Percentiles rank a stretch among this genome's conserved stretches.
Evolutionary conservation across 2,113 vertebrate genomes (phyloP).

Genomic region (Bos taurus): DNA sequence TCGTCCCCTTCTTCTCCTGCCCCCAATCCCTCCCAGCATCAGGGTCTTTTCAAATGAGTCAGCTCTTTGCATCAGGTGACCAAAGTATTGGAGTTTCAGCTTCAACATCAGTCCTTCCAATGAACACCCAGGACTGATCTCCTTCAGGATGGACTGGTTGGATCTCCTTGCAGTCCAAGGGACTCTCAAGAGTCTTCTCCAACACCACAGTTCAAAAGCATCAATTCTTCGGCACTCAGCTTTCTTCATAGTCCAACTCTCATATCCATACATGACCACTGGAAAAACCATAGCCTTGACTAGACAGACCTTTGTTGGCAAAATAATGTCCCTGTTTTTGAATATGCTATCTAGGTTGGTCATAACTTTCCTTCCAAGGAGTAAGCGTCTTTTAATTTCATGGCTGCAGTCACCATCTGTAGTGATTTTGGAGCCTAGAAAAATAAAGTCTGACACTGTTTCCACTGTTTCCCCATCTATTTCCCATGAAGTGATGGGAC

Average conservation of each 20-base stretch:
- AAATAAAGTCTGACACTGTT: neutral
- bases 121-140: neutral
- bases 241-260: neutral
- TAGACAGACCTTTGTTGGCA: rapidly evolving
- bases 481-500: neutral
- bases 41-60: neutral
- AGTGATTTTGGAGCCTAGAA: neutral
- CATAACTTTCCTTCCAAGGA: neutral
- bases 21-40: neutral
- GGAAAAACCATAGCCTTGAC: neutral
- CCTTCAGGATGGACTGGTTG: neutral
- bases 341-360: neutral
- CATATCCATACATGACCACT: neutral
- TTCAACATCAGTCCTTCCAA: neutral
- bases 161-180: neutral
- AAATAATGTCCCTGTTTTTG: neutral
- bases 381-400: neutral
- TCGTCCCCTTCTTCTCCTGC: neutral
- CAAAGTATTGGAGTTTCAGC: neutral
- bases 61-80: neutral
- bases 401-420: neutral
- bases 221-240: rapidly evolving
- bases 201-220: neutral
- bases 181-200: neutral
- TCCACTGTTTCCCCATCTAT: neutral